Conservation (phyloP, 2,113 vertebrate species). For the Isurus oxyrinchus region DNA sequence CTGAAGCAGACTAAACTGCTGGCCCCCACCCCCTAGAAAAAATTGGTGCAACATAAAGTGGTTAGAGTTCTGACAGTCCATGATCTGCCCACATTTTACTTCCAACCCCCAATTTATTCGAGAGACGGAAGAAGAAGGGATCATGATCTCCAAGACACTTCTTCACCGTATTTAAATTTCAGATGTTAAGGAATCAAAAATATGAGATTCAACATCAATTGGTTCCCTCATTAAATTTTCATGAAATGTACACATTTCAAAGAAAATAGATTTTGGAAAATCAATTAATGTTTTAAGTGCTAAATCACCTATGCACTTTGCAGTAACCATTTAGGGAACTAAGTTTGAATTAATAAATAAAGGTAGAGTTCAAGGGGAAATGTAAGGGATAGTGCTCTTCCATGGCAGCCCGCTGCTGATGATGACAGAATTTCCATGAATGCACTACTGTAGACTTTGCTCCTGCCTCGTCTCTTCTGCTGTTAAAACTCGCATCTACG, state of each 20-base stretch:
- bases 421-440: background rate
- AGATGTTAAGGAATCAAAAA: background rate
- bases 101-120: background rate
- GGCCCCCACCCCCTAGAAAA: background rate
- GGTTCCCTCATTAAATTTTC: conserved; percentile 17
- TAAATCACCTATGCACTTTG: conserved; percentile 31
- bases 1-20: background rate
- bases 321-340: conserved; percentile 10
- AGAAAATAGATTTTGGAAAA: conserved; percentile 23
- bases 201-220: background rate
- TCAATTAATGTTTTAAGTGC: conserved; percentile 30
- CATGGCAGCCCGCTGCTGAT: background rate
- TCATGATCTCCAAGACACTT: background rate
- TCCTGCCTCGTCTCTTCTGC: background rate
- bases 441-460: too few species aligned
- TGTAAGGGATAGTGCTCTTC: background rate
- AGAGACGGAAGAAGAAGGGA: background rate
- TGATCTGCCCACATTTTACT: too few species aligned
- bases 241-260: conserved; percentile 21
- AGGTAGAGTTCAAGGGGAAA: background rate
- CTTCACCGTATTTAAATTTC: background rate
- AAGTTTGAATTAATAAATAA: background rate
- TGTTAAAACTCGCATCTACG: background rate
- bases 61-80: background rate
- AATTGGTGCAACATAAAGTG: background rate